Evolutionary conservation across 2,797 vertebrate genomes (phyloP).

Genomic region (Tenualosa ilisha): DNA sequence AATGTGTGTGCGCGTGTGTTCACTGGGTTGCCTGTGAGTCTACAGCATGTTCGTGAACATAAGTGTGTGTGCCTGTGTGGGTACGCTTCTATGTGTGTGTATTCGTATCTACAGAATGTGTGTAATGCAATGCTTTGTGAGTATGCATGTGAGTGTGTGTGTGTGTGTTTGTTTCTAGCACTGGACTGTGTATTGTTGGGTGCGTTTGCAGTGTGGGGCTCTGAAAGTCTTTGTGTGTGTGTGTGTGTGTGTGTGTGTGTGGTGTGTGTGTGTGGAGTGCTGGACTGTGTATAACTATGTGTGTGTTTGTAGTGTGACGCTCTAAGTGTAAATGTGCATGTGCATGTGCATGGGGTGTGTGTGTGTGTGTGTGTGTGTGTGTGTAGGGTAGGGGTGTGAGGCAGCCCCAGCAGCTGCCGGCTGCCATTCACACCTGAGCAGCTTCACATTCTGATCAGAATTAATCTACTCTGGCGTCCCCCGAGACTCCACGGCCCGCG

Average conservation of each 20-base stretch:
- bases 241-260: neutral
- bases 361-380: conserved; percentile 74
- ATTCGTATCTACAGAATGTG: too few species aligned
- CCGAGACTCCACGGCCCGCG: conserved; percentile 72
- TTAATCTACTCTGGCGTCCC: conserved; percentile 90
- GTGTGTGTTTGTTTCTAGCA: conserved; percentile 59
- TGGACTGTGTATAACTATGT: neutral
- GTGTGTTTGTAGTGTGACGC: conserved; percentile 38
- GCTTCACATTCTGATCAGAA: conserved; percentile 87
- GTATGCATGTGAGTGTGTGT: neutral
- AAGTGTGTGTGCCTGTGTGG: too few species aligned
- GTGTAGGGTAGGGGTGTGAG: conserved; percentile 62
- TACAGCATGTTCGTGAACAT: too few species aligned
- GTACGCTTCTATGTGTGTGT: too few species aligned
- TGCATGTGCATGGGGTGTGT: conserved; percentile 73
- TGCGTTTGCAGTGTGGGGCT: conserved; percentile 26
- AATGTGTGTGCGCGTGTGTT: too few species aligned
- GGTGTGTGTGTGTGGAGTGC: neutral
- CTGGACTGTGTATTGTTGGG: conserved; percentile 66
- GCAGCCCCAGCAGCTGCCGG: conserved; percentile 84
- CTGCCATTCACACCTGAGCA: conserved; percentile 90
- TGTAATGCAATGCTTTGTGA: too few species aligned
- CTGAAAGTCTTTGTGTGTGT: neutral
- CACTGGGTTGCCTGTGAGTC: too few species aligned
- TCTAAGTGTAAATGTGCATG: conserved; percentile 13